phyloP scores from a whole-genome alignment of 30 jellyfish, hydroid and myxozoan genomes.

The Aurelia aurita complex sp. Pacific region DNA sequence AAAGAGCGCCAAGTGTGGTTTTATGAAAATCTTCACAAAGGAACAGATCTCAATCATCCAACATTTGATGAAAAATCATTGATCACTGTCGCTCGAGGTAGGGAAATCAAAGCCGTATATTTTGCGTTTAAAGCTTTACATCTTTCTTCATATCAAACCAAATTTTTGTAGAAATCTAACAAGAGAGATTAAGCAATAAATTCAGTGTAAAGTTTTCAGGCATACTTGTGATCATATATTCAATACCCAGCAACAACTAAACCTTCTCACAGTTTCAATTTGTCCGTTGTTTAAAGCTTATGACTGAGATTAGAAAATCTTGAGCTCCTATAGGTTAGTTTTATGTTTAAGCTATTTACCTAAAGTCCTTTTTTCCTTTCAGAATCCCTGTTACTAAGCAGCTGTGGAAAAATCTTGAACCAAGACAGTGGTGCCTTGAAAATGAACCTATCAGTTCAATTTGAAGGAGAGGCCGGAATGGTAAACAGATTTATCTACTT shows the following conservation, averaged over 20 bases:
- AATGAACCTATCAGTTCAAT: constrained; percentile 63
- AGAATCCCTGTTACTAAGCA: constrained; percentile 78
- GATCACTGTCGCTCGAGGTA: constrained; percentile 84
- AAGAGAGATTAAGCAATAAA: no score
- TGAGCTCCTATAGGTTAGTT: no score
- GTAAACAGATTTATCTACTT: constrained; percentile 7
- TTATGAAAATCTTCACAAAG: constrained; percentile 78
- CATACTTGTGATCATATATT: no score
- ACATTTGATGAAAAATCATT: constrained; percentile 60
- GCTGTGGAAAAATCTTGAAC: constrained; percentile 65
- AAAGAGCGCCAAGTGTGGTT: constrained; percentile 88
- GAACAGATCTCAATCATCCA: constrained; percentile 34
- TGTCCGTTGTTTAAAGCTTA: no score
- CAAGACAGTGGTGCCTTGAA: constrained; percentile 55
- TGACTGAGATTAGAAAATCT: no score
- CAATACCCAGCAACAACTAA: no score
- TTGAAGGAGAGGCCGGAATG: constrained; percentile 94
- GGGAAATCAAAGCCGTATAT: neutral
- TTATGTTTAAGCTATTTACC: no score
- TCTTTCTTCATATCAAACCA: no score
- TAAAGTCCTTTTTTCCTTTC: neutral
- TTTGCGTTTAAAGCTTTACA: no score
- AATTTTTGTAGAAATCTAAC: no score
- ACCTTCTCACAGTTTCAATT: no score
- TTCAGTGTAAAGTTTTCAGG: no score